Evolutionary conservation across 2,888 invertebrate genomes (phyloP), one percentile per base, ranked within the genome.

Genomic region (Drosophila birchii): DNA sequence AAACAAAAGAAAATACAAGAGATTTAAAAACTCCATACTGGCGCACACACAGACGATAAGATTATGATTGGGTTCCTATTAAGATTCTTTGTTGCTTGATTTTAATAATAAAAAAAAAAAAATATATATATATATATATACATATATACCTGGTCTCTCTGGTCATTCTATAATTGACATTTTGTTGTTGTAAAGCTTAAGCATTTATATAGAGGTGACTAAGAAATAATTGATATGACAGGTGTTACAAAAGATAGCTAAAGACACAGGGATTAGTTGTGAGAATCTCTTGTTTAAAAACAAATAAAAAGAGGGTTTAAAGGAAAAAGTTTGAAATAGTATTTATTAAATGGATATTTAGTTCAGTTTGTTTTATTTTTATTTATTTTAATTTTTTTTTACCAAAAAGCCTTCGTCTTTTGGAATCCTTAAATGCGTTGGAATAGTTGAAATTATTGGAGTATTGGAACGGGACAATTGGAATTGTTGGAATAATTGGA

Each of bases 41-140:
- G 5, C 36, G 20, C 39, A 38, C 26, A 32, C 16, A 38, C 26
- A 9, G 12, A 8, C 60, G 70, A 70, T 70, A 70, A 70, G 70
- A 72, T 72, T 70, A 62, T 62, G 55, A 39, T 39, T 61, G 18
- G n/a, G 18, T 66, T 53, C 20, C 20, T 9, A 34, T 51, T 20
- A 20, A 20, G 34, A 26, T 51, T 67, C 62, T 72, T 72, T 70
- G 72, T 72, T 70, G 53, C 39, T 53, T 51, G 32, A 49, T 49
- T 61, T 41, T 23, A 53, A 53, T 53, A 14, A 55, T 41, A 3
- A 23, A 26, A n/a, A n/a, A 32, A 23, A 4, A n/a, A 23, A 5
- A 4, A 14, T 34, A 26, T 38, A 32, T 32, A 32, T 32, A 32
- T 34, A 26, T 38, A 18, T 43, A 54, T 55, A 11, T 55, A 16